Evolutionary conservation across 64 coral and sea anemone species (phyloP).

Genomic region (Montipora efflorescens): DNA sequence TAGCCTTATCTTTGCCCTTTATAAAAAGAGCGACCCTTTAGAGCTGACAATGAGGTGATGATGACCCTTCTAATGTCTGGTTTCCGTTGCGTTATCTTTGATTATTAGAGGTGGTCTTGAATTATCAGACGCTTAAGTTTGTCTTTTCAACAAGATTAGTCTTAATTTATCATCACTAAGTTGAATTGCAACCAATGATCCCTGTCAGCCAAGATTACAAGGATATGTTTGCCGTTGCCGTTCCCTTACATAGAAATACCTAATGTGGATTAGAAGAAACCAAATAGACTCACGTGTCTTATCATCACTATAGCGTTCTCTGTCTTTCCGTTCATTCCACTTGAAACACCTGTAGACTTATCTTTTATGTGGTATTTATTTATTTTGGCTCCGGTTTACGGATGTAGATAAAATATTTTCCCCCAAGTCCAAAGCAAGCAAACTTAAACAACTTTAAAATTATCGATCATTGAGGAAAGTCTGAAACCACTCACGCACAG

Average conservation of each 20-base stretch:
- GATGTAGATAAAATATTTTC: background rate
- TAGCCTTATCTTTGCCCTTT: background rate
- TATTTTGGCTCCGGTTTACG: conserved; percentile 39
- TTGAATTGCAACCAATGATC: background rate
- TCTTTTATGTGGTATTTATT: background rate
- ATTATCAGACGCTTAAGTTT: conserved; percentile 17
- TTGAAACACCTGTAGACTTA: background rate
- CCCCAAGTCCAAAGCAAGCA: background rate
- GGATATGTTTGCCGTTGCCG: background rate
- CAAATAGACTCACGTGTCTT: too few relatives aligned
- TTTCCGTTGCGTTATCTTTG: conserved; percentile 27
- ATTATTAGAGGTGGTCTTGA: background rate
- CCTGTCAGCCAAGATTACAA: background rate
- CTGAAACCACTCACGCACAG: background rate
- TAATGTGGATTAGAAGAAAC: background rate
- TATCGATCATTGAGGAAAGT: background rate
- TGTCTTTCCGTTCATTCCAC: background rate
- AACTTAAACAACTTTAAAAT: background rate
- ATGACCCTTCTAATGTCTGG: background rate
- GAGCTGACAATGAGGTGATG: conserved; percentile 27
- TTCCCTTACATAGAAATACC: background rate
- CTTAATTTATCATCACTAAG: background rate
- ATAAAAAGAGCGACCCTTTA: background rate
- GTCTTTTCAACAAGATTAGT: conserved; percentile 1
- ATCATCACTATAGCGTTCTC: background rate